These are phyloP conservation scores for Scalopus aquaticus DNA, from an alignment of 2,113 vertebrate genomes.

Conservation along the genomic window DNA sequence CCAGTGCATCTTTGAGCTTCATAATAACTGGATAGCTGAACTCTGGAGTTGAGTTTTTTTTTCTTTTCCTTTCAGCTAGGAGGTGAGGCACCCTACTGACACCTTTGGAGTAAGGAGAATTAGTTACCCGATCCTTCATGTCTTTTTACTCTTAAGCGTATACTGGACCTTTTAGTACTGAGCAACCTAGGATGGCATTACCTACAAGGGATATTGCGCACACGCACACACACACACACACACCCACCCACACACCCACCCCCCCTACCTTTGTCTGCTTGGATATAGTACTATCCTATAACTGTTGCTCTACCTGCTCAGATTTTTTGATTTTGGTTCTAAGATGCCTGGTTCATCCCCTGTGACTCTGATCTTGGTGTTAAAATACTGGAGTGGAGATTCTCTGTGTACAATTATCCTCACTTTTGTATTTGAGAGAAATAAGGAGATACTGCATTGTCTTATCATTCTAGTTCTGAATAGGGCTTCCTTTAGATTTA, in stretches of 20 bases:
- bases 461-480: constrained; percentile 31
- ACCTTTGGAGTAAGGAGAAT: constrained; percentile 1
- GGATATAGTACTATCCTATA: neutral
- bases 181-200: neutral
- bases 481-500: constrained; percentile 34
- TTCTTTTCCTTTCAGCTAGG: neutral
- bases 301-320: constrained; percentile 37
- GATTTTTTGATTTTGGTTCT: constrained; percentile 50
- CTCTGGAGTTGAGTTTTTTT: neutral
- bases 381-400: constrained; percentile 70
- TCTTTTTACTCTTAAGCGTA: neutral
- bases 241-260: neutral
- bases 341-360: constrained; percentile 42
- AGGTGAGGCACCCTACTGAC: neutral
- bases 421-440: constrained; percentile 49
- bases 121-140: neutral
- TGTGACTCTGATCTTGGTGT: constrained; percentile 55
- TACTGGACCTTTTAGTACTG: neutral
- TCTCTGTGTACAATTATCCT: neutral
- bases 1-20: constrained; percentile 51
- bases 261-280: neutral
- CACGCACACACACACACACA: neutral
- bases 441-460: constrained; percentile 34
- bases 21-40: constrained; percentile 18
- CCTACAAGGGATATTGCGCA: neutral